Evolutionary conservation across 2,888 invertebrate species (phyloP).

Genomic region (Noctua pronuba): DNA sequence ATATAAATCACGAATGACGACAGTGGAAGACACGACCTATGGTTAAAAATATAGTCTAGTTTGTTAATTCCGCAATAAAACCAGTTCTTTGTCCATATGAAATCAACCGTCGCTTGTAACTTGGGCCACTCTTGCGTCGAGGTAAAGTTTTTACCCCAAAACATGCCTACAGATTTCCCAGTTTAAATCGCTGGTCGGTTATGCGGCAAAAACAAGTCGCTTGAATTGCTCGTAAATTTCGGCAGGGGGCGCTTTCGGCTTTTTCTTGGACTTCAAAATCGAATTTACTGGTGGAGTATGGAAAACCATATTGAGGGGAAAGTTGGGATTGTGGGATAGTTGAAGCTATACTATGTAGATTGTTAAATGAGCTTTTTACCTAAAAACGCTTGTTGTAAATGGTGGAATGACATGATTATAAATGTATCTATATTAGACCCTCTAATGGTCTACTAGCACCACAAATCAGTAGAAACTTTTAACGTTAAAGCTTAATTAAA

Average conservation of each 20-base stretch:
- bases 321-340: constrained; percentile 42
- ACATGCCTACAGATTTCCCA: constrained; percentile 80
- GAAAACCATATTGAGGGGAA: constrained; percentile 63
- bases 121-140: constrained; percentile 29
- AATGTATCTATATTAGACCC: too few relatives aligned
- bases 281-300: constrained; percentile 76
- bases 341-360: constrained; percentile 18
- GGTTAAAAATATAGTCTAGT: too few relatives aligned
- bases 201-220: constrained; percentile 83
- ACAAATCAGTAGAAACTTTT: too few relatives aligned
- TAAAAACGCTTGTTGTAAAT: not conserved
- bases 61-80: not conserved
- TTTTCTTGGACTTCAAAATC: constrained; percentile 82
- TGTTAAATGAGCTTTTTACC: not conserved
- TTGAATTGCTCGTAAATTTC: constrained; percentile 83
- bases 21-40: not conserved
- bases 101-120: not conserved
- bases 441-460: too few relatives aligned
- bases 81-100: not conserved
- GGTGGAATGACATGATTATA: too few relatives aligned
- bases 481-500: too few relatives aligned
- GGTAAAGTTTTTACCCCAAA: constrained; percentile 77
- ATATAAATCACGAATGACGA: not conserved
- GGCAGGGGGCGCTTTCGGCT: constrained; percentile 75
- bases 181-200: constrained; percentile 77